These are phyloP conservation scores for Bostrychus sinensis DNA, from an alignment of 2,113 vertebrate species.

Conservation along the genomic window DNA sequence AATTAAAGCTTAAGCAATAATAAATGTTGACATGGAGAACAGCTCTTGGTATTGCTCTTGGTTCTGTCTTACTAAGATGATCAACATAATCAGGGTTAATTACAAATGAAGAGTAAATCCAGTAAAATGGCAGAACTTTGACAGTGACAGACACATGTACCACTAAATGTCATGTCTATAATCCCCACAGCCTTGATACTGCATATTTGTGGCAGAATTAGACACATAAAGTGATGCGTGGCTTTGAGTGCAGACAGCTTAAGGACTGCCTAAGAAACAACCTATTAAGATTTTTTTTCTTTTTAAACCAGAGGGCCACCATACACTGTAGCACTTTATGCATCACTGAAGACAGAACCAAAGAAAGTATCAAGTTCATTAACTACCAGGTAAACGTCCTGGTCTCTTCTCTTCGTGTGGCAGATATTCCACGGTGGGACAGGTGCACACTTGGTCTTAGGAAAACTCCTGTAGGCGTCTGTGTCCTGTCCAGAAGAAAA, in stretches of 20 bases:
- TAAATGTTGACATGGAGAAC: slow-evolving; percentile 36
- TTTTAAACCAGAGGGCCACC: too few species aligned
- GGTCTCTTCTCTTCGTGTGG: neutral
- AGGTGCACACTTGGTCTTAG: slow-evolving; percentile 17
- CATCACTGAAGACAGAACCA: neutral
- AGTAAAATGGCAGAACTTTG: neutral
- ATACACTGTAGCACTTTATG: too few species aligned
- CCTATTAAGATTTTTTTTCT: too few species aligned
- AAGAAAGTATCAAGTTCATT: neutral
- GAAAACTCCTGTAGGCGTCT: neutral
- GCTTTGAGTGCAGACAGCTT: slow-evolving; percentile 14
- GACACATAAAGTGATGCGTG: slow-evolving; percentile 32
- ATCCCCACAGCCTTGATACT: slow-evolving; percentile 31
- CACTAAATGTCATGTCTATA: neutral
- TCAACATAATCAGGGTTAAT: slow-evolving; percentile 12
- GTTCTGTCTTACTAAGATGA: slow-evolving; percentile 31
- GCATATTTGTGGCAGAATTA: slow-evolving; percentile 30
- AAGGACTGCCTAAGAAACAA: neutral
- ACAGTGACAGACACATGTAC: neutral
- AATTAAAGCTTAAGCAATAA: slow-evolving; percentile 43
- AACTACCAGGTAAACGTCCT: neutral
- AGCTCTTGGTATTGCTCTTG: slow-evolving; percentile 30
- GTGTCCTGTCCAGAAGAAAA: slow-evolving; percentile 12
- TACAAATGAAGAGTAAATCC: slow-evolving; percentile 7
- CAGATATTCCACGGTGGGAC: slow-evolving; percentile 37